Evolutionary conservation across 1,140 invertebrate genomes (phyloP), one percentile per base, ranked within the genome.

Genomic region (Lasaia peninsularis): DNA sequence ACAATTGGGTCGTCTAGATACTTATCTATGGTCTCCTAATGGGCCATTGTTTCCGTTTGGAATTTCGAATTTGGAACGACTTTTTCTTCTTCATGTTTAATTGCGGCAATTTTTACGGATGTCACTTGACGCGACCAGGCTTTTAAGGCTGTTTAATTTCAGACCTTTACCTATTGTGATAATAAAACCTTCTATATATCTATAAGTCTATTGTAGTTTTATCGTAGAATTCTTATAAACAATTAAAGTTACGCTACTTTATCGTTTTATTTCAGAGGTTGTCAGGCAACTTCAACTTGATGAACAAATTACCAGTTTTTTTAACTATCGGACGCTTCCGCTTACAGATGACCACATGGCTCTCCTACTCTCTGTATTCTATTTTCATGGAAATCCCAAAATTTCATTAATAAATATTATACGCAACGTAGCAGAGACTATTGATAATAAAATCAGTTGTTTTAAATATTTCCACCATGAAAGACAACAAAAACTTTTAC

Each of bases 81-180:
- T 64, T 73, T 78, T 75, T 76, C 62, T 66, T 67, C 63, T 67
- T 65, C 56, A 63, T 68, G 62, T 78, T 78, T 81, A 81, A 81
- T 81, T 78, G 69, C 71, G 63, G 70, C 72, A 77, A 81, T 81
- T 81, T 81, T 81, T 81, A 81, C 74, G 71, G 71, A 75, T 77
- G 78, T 81, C 78, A 81, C 67, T 71, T 69, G 63, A 70, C 64
- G 63, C 69, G 67, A 52, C 35, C 58, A 60, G 62, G 54, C 66
- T 67, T 72, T 69, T 69, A 62, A 58, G 48, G 16, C 52, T 37
- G 20, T 56, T 56, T 48, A 24, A 56, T 48, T 56, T 44, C 24
- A 31, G 44, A 48, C 44, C 44, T 48, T 48, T 48, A 11, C 44
- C 20, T 48, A 48, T 21, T 20, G 20, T 48, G 44, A 48, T 20